Percentiles rank a stretch among this genome's conserved stretches.
These are phyloP conservation scores for Elmis aenea DNA, from an alignment of 2,888 invertebrate genomes.

Conservation along the genomic window DNA sequence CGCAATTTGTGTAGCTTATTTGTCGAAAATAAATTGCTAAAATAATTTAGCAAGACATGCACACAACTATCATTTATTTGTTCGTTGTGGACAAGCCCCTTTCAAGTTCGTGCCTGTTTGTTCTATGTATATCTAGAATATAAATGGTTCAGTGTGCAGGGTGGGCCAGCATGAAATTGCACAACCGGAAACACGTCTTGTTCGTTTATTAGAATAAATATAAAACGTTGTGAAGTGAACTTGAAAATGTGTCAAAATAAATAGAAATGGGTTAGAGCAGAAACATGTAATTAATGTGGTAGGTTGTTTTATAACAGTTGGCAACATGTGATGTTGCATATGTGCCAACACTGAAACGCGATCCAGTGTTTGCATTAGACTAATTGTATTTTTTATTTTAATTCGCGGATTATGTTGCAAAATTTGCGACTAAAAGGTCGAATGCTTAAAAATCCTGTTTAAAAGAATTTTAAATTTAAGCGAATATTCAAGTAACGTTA, in stretches of 20 bases:
- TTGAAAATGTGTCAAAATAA: conserved; percentile 7
- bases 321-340: conserved; percentile 1
- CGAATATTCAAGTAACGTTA: too few species aligned
- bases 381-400: too few species aligned
- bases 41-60: too few species aligned
- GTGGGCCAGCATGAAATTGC: conserved; percentile 16
- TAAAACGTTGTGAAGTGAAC: conserved; percentile 9
- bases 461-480: too few species aligned
- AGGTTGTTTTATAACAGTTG: conserved; percentile 8
- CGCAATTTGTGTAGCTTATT: too few species aligned
- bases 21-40: too few species aligned
- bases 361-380: conserved; percentile 4
- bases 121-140: conserved; percentile 5
- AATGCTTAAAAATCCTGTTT: too few species aligned
- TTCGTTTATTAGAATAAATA: too few species aligned
- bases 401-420: too few species aligned
- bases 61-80: too few species aligned
- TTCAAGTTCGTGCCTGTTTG: conserved; percentile 1
- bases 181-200: conserved; percentile 12
- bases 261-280: conserved; percentile 5
- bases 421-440: too few species aligned
- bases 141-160: conserved; percentile 12
- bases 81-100: conserved; percentile 3
- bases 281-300: conserved; percentile 8
- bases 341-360: conserved; percentile 8